Base-by-base conservation (phyloP, 37 sponge, comb jelly and placozoan genomes). In the Chondrosia reniformis region DNA sequence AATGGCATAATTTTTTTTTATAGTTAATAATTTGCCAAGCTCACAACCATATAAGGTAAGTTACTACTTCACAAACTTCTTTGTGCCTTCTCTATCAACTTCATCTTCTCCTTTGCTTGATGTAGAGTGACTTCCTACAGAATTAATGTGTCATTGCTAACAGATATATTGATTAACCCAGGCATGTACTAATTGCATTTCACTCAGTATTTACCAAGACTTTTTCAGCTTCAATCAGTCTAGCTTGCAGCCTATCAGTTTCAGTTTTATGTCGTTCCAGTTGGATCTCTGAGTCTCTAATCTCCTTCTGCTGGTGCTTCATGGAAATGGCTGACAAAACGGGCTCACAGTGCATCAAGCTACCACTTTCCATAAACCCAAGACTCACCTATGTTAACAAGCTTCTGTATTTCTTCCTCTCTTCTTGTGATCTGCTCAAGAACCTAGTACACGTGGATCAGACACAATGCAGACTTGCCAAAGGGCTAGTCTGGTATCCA, bases 181-280 rank as follows among this genome's bases (percentile, higher is more conserved):
- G 4, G 22, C 42, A 40, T 69, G 17, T 3, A 3, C 1, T 44
- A 39, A 39, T n/a, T 1, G 24, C 39, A 37, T 39, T 5, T 1
- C 41, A 40, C 5, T 9, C 5, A 54, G 33, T 38, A 43, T 82
- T 66, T 64, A 91, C 92, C 56, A 91, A 58, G 12, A 84, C 73
- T 55, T 87, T 91, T 69, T 91, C 92, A 6, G 87, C 92, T 57
- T 91, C 92, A 24, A 87, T 84, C n/a, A 91, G 82, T 57, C 74
- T 87, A 13, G 63, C 57, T 33, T 91, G 92, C 9, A 91, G 75
- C 9, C 78, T 72, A 7, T 56, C 33, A 8, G 87, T 71, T 24
- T 87, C 88, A 32, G 52, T 55, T 19, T 49, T 75, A 27, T 74
- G 65, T 37, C 41, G 63, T 13, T 84, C 85, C 40, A 91, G 45